Evolutionary conservation across 2,113 vertebrate species (phyloP).

Genomic region (Coturnix japonica): DNA sequence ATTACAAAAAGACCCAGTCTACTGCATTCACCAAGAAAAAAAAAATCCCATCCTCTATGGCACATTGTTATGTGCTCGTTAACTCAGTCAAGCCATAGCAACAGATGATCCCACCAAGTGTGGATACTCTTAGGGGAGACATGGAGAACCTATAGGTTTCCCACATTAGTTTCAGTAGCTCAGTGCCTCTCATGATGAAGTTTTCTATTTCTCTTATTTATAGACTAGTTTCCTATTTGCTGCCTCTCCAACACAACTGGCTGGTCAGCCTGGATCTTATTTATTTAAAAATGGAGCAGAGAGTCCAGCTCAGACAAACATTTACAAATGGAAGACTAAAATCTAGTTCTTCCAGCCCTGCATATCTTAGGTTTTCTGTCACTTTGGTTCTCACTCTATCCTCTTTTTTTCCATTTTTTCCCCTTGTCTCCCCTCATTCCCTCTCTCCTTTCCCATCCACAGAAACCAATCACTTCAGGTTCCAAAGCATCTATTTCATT

Average conservation of each 20-base stretch:
- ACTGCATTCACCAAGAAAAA: neutral
- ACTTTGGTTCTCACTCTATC: neutral
- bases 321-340: neutral
- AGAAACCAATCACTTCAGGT: neutral
- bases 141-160: fast-evolving
- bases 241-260: neutral
- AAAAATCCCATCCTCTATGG: fast-evolving
- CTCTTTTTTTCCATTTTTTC: neutral
- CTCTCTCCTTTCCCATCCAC: neutral
- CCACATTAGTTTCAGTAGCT: neutral
- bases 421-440: neutral
- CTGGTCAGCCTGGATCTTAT: neutral
- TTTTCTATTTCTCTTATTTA: neutral
- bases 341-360: neutral
- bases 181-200: neutral
- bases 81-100: neutral
- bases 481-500: neutral
- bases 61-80: neutral
- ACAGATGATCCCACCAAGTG: neutral
- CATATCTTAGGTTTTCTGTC: neutral
- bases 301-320: neutral
- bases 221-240: neutral
- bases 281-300: neutral
- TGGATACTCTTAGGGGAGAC: neutral
- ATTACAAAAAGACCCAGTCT: neutral